These are phyloP conservation scores for Drepanosiphum platanoidis DNA, from an alignment of 2,888 invertebrate genomes.

Conservation along the genomic window DNA sequence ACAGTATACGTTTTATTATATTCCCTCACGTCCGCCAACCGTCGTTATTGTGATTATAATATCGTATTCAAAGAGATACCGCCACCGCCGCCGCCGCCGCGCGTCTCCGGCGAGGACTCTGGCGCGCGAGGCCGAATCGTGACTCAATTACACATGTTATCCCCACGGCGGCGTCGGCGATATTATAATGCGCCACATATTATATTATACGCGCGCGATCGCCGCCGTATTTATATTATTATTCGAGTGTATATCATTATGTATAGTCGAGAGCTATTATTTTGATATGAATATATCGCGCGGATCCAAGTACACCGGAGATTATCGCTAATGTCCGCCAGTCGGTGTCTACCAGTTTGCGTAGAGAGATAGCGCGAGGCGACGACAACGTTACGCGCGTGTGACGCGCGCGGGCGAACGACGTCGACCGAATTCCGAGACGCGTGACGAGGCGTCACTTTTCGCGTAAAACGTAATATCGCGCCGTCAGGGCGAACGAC, in stretches of 20 bases:
- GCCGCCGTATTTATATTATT: not conserved
- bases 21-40: not conserved
- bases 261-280: not conserved
- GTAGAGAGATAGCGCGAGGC: not conserved
- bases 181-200: not conserved
- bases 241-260: not conserved
- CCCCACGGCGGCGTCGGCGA: no score
- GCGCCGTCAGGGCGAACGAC: no score
- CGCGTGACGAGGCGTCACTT: not conserved
- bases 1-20: not conserved
- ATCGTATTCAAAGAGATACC: not conserved
- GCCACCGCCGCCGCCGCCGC: no score
- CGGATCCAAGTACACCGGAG: not conserved
- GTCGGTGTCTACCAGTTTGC: not conserved
- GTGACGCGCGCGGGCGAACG: not conserved
- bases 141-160: not conserved
- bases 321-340: no score
- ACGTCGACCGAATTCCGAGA: not conserved
- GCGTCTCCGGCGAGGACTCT: not conserved
- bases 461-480: no score
- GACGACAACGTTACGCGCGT: no score
- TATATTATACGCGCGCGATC: not conserved
- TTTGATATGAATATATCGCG: not conserved
- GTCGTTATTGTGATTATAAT: not conserved
- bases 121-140: not conserved